Evolutionary conservation across 2,797 vertebrate genomes (phyloP).

Genomic region (Chelon labrosus): DNA sequence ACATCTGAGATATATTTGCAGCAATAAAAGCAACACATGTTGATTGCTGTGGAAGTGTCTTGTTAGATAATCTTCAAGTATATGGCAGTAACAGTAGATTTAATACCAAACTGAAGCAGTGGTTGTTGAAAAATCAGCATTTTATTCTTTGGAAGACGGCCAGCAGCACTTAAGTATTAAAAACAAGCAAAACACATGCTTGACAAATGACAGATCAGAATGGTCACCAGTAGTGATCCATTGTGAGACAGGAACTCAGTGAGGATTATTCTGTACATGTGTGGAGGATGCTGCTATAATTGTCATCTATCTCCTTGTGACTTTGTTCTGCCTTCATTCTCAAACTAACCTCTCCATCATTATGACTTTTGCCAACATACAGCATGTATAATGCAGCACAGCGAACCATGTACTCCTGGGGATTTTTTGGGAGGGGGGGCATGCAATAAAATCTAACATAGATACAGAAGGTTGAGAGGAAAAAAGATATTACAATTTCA

Average conservation of each 20-base stretch:
- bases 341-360: constrained; percentile 71
- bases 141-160: neutral
- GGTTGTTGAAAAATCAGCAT: neutral
- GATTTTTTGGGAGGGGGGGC: constrained; percentile 12
- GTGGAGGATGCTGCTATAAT: constrained; percentile 77
- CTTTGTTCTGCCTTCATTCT: constrained; percentile 72
- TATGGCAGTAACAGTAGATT: neutral
- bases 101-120: neutral
- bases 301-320: constrained; percentile 74
- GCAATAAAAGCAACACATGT: neutral
- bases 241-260: constrained; percentile 56
- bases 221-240: constrained; percentile 27
- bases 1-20: constrained; percentile 4
- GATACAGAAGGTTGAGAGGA: constrained; percentile 18
- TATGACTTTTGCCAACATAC: constrained; percentile 52
- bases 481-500: constrained; percentile 4
- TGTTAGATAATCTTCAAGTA: neutral
- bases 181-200: constrained; percentile 1
- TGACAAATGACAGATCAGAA: constrained; percentile 17
- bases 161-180: neutral
- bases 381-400: constrained; percentile 27
- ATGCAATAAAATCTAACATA: constrained; percentile 28
- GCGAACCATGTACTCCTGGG: constrained; percentile 28
- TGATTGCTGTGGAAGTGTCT: neutral
- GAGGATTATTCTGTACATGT: constrained; percentile 69